phyloP scores from a whole-genome alignment of 2,888 invertebrate genomes.

The Drosophila antonietae region DNA sequence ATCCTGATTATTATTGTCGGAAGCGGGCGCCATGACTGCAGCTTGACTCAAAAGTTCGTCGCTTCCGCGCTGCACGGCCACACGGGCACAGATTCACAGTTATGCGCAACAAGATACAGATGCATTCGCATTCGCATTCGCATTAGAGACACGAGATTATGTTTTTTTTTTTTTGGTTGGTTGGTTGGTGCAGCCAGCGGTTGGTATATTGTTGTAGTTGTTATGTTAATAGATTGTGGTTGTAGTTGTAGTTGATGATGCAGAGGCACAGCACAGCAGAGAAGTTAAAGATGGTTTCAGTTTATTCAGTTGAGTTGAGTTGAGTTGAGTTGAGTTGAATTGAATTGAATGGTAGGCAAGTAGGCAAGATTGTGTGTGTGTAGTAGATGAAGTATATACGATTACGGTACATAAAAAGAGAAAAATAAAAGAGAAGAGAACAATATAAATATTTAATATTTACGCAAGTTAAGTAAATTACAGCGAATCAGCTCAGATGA shows the following conservation, averaged over 20 bases:
- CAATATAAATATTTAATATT: constrained; percentile 81
- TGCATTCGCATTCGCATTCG: constrained; percentile 18
- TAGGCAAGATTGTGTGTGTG: constrained; percentile 74
- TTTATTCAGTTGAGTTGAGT: constrained; percentile 49
- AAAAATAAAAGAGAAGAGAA: constrained; percentile 75
- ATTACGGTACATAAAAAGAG: constrained; percentile 78
- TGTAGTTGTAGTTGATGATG: constrained; percentile 60
- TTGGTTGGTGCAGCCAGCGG: constrained; percentile 35
- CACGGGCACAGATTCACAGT: constrained; percentile 25
- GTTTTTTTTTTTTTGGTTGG: neutral
- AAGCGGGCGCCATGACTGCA: constrained; percentile 97
- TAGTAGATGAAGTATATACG: constrained; percentile 78
- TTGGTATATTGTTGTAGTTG: constrained; percentile 38
- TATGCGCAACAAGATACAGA: constrained; percentile 28
- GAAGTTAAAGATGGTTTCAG: constrained; percentile 74
- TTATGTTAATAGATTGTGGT: constrained; percentile 47
- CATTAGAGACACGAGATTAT: constrained; percentile 9
- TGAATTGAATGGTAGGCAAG: constrained; percentile 68
- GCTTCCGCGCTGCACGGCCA: constrained; percentile 93
- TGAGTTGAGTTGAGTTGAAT: constrained; percentile 42
- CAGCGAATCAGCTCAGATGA: constrained; percentile 44
- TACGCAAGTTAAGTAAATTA: constrained; percentile 72
- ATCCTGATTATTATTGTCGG: constrained; percentile 97
- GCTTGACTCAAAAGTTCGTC: constrained; percentile 98
- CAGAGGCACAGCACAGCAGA: constrained; percentile 74